These are phyloP conservation scores for Labrus mixtus DNA, from an alignment of 2,113 vertebrate species.

Conservation along the genomic window DNA sequence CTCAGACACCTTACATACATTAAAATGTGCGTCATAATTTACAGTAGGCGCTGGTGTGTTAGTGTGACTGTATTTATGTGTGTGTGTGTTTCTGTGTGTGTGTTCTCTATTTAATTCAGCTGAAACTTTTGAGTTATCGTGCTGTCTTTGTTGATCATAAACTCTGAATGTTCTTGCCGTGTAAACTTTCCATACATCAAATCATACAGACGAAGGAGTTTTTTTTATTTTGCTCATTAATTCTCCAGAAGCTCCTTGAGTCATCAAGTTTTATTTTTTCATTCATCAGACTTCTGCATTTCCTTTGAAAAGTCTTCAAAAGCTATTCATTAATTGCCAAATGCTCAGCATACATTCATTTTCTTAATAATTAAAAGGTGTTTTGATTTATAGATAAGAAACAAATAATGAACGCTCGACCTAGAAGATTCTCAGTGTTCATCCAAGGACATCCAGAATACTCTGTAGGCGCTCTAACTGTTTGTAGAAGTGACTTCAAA, in stretches of 20 bases:
- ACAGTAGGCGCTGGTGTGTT: background rate
- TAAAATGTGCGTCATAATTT: slow-evolving; percentile 25
- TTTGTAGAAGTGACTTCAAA: background rate
- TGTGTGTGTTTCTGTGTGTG: no score
- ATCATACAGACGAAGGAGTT: background rate
- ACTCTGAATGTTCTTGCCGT: slow-evolving; percentile 22
- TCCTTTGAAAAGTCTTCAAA: background rate
- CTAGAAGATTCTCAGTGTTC: background rate
- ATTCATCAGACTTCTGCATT: background rate
- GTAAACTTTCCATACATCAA: slow-evolving; percentile 38
- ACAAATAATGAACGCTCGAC: background rate
- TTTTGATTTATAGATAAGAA: background rate
- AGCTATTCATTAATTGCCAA: background rate
- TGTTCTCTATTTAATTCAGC: slow-evolving; percentile 5
- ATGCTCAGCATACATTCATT: background rate
- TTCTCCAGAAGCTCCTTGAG: background rate
- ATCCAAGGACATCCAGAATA: background rate
- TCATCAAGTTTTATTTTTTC: background rate
- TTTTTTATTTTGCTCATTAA: slow-evolving; percentile 28
- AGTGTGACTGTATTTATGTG: slow-evolving; percentile 14
- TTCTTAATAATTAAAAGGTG: background rate
- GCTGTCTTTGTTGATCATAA: slow-evolving; percentile 20
- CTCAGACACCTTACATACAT: slow-evolving; percentile 37
- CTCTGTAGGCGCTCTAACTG: background rate
- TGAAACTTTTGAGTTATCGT: slow-evolving; percentile 30